phyloP scores from a whole-genome alignment of 1,140 invertebrate genomes.

The Heliothis subflexa region DNA sequence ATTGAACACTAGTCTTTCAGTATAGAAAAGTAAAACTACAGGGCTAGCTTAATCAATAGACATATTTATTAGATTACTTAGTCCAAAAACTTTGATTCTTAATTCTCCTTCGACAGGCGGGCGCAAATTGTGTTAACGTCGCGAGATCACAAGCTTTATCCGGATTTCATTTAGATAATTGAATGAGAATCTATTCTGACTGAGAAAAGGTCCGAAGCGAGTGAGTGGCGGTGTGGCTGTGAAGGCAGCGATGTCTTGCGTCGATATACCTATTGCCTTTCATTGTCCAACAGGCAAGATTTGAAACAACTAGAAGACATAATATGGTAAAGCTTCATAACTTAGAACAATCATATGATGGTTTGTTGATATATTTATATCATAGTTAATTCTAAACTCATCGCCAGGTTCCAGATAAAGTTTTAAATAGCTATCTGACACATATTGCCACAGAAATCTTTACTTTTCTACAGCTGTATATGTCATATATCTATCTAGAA shows the following conservation, averaged over 20 bases:
- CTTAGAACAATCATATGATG: not conserved
- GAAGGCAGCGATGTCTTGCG: constrained; percentile 8
- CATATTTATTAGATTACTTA: constrained; percentile 56
- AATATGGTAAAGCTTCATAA: not conserved
- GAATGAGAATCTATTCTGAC: constrained; percentile 81
- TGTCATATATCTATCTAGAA: too few relatives aligned
- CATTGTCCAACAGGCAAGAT: too few relatives aligned
- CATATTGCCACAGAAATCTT: too few relatives aligned
- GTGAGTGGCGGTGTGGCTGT: constrained; percentile 56
- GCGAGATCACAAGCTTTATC: constrained; percentile 74
- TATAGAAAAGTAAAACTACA: constrained; percentile 47
- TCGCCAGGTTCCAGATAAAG: too few relatives aligned
- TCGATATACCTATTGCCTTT: not conserved
- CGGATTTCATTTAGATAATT: constrained; percentile 84
- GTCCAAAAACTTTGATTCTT: constrained; percentile 59
- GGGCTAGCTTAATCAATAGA: constrained; percentile 28
- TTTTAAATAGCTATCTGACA: too few relatives aligned
- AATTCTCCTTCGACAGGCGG: constrained; percentile 54
- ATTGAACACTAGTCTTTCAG: not conserved
- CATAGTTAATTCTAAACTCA: too few relatives aligned
- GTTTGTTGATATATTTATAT: too few relatives aligned
- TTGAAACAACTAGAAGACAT: too few relatives aligned
- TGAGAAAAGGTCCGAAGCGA: constrained; percentile 72
- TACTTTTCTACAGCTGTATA: too few relatives aligned
- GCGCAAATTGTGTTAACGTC: constrained; percentile 66